Evolutionary conservation across 2,888 invertebrate genomes (phyloP).

Genomic region (Drosophila nigricruria): DNA sequence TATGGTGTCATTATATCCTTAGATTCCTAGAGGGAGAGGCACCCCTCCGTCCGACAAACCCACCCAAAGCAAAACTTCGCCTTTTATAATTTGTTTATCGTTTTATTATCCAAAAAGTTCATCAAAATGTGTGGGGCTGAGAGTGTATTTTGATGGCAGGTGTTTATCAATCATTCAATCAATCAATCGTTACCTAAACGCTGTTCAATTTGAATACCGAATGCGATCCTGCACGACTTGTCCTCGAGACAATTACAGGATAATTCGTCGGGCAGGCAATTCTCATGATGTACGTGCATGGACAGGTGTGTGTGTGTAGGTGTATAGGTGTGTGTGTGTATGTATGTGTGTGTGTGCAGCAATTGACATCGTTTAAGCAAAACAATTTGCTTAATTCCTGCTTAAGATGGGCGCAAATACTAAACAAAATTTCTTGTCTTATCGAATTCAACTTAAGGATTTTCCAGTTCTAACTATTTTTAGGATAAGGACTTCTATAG

Average conservation of each 20-base stretch:
- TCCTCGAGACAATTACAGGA: constrained; percentile 4
- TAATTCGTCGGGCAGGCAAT: not conserved
- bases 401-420: constrained; percentile 3
- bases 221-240: constrained; percentile 12
- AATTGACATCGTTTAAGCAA: constrained; percentile 1
- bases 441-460: not conserved
- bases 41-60: no score
- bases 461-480: not conserved
- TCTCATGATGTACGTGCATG: constrained; percentile 19
- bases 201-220: constrained; percentile 12
- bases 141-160: not conserved
- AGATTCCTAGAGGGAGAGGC: not conserved
- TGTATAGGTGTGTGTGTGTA: not conserved
- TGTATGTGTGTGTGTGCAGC: not conserved
- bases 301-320: not conserved
- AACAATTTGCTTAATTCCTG: not conserved
- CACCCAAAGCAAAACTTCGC: not conserved
- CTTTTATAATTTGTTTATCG: constrained; percentile 7
- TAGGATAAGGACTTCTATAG: not conserved
- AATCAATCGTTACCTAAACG: constrained; percentile 1
- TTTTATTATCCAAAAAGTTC: constrained; percentile 17
- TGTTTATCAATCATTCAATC: constrained; percentile 1
- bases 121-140: constrained; percentile 8
- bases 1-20: constrained; percentile 6
- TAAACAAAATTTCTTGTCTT: no score